These are phyloP conservation scores for Rhagonycha fulva DNA, from an alignment of 2,888 invertebrate genomes.

Conservation along the genomic window DNA sequence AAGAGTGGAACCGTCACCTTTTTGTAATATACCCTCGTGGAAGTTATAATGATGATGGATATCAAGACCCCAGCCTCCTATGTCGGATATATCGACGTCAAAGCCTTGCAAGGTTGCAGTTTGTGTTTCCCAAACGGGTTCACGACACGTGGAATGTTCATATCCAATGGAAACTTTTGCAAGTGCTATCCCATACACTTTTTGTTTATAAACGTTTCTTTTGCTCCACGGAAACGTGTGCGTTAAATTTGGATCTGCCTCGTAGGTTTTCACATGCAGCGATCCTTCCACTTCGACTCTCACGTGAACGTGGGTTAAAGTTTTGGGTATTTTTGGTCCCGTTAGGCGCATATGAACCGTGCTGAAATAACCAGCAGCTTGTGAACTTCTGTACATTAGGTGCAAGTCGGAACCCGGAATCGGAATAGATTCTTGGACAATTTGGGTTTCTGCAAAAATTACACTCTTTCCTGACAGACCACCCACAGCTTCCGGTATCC, in stretches of 20 bases:
- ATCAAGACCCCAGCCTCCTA: constrained; percentile 97
- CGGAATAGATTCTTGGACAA: constrained; percentile 93
- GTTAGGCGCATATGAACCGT: constrained; percentile 90
- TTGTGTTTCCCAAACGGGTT: constrained; percentile 93
- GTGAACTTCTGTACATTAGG: constrained; percentile 93
- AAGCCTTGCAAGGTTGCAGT: constrained; percentile 93
- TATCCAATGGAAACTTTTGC: constrained; percentile 93
- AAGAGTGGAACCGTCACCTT: constrained; percentile 91
- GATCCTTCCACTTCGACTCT: constrained; percentile 93
- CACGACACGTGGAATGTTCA: constrained; percentile 84
- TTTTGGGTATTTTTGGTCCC: constrained; percentile 75
- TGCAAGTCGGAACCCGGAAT: constrained; percentile 93
- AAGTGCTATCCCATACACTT: constrained; percentile 86
- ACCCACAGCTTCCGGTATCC: constrained; percentile 88
- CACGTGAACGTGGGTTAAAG: constrained; percentile 87
- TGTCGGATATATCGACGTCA: constrained; percentile 95
- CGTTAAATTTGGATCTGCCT: constrained; percentile 93
- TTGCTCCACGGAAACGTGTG: constrained; percentile 99
- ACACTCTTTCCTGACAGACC: constrained; percentile 80
- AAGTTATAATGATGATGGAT: constrained; percentile 99
- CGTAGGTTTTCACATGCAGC: constrained; percentile 88
- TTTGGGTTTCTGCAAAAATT: constrained; percentile 91
- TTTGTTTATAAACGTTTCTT: constrained; percentile 95
- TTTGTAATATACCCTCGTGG: constrained; percentile 96
- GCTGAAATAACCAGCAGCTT: constrained; percentile 92